Base-by-base conservation (phyloP, 1,140 invertebrate genomes). In the Psix sp. region DNA sequence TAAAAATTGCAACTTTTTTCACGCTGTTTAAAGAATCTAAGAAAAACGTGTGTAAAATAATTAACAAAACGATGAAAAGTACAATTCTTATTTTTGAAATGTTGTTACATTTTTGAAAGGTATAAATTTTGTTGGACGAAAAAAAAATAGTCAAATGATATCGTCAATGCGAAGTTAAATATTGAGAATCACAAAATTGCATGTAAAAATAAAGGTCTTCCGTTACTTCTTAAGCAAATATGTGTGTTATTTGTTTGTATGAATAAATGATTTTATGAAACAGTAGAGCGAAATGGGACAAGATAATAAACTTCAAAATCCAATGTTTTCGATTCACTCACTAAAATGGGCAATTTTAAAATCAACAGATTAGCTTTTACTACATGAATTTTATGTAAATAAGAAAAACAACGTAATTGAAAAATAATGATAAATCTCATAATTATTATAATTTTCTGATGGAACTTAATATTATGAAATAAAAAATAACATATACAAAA, bases 141-240 rank as follows among this genome's bases (percentile, higher is more conserved):
- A 24, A 39, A 39, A 10, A 26, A 10, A 52, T 20, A n/a, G 14
- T 39, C 3, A 52, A 52, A 29, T 36, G 38, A 13, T 40, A 42
- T 31, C 18, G 49, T 54, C 49, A 42, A 40, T 40, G 40, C 11
- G 16, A 54, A 29, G 10, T 18, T 29, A 17, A 15, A 49, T 21
- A n/a, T 40, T 11, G 20, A 56, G 35, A 45, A 4, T 3, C 21
- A 45, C 17, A 38, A 11, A 39, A 43, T 46, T 45, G 40, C 24
- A 57, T 45, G 54, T 57, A 57, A 40, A 57, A 10, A 57, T 36
- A 40, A 57, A 56, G 54, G 54, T 57, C 54, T 60, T 60, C 56
- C 43, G 56, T 60, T 60, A 60, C 49, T n/a, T 40, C 16, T 33
- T 62, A 42, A 51, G 38, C n/a, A 35, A 33, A 18, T 42, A 49